These are phyloP conservation scores for Masticophis lateralis DNA, from an alignment of 2,797 vertebrate genomes.

Conservation along the genomic window DNA sequence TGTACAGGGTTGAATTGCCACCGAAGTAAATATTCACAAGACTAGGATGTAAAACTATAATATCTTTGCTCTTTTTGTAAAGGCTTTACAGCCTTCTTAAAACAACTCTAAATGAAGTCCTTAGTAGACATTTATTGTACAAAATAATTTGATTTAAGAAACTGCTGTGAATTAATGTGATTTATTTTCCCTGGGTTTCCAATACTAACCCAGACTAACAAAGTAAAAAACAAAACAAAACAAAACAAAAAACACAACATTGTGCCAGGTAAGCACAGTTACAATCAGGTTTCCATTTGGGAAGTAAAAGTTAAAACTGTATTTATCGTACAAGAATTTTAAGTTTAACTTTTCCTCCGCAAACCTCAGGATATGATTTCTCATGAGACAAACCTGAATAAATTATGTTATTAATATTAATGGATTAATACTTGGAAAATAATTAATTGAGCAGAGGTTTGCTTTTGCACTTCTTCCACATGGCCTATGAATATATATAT, in stretches of 20 bases:
- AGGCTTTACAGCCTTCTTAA: neutral
- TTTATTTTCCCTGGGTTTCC: slow-evolving; percentile 3
- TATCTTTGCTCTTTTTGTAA: neutral
- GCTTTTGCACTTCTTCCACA: slow-evolving; percentile 43
- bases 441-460: slow-evolving; percentile 46
- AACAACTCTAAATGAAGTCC: neutral
- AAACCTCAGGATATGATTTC: slow-evolving; percentile 10
- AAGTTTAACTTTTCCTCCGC: slow-evolving; percentile 31
- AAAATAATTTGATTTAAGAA: slow-evolving; percentile 33
- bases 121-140: neutral
- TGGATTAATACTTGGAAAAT: slow-evolving; percentile 39
- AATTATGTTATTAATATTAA: slow-evolving; percentile 55
- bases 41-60: neutral
- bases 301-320: slow-evolving; percentile 29
- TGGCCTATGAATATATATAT: slow-evolving; percentile 3
- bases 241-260: neutral
- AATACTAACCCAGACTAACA: slow-evolving; percentile 32
- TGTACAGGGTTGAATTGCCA: neutral
- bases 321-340: slow-evolving; percentile 26
- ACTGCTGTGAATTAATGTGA: neutral
- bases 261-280: slow-evolving; percentile 38
- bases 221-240: slow-evolving; percentile 25
- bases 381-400: slow-evolving; percentile 32
- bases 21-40: neutral
- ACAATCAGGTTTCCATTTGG: neutral